Evolutionary conservation across 2,797 vertebrate species (phyloP).

Genomic region (Phalanger gymnotis): DNA sequence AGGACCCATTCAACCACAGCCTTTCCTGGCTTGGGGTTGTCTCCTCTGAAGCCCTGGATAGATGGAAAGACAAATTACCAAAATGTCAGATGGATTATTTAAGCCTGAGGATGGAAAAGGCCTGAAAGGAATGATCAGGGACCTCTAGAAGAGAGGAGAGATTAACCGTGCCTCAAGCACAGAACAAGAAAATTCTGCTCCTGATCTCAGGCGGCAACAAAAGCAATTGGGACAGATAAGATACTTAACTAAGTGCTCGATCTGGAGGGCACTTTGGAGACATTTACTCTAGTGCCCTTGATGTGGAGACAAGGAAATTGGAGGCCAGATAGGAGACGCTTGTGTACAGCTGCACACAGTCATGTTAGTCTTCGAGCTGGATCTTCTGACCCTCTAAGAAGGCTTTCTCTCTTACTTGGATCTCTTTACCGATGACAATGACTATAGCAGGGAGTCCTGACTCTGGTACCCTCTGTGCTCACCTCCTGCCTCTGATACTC

Average conservation of each 20-base stretch:
- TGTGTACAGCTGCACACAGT: neutral
- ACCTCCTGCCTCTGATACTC: neutral
- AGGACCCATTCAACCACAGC: neutral
- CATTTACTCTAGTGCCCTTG: neutral
- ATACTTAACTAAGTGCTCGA: neutral
- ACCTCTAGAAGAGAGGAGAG: neutral
- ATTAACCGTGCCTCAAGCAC: neutral
- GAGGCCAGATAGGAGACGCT: neutral
- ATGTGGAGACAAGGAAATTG: neutral
- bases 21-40: neutral
- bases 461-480: neutral
- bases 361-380: neutral
- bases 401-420: neutral
- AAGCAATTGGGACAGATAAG: neutral
- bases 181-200: neutral
- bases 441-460: neutral
- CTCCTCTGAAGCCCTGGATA: neutral
- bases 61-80: neutral
- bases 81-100: neutral
- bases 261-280: neutral
- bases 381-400: neutral
- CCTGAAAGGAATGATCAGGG: neutral
- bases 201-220: neutral
- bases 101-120: neutral
- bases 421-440: neutral